Percentiles rank a stretch among this genome's conserved stretches.
Conservation (phyloP, 2,888 invertebrate genomes). For the Cerastis rubricosa region DNA sequence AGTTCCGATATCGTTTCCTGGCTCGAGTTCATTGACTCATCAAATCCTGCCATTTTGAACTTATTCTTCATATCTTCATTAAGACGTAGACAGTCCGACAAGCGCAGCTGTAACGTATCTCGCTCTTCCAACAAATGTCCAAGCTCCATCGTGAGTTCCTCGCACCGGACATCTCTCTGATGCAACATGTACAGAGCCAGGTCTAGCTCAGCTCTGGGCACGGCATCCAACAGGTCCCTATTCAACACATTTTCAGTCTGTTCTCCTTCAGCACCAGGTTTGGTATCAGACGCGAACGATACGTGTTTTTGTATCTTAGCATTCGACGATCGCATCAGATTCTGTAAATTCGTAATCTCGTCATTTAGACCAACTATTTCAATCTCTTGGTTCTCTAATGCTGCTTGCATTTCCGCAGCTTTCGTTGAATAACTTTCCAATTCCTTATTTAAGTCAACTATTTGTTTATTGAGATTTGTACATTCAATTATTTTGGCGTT, state of each 20-base stretch:
- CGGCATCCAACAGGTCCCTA: constrained; percentile 82
- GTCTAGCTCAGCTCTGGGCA: constrained; percentile 93
- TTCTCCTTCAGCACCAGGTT: constrained; percentile 75
- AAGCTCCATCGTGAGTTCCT: constrained; percentile 96
- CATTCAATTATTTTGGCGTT: constrained; percentile 87
- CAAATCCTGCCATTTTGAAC: constrained; percentile 75
- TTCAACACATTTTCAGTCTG: constrained; percentile 68
- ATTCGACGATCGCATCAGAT: constrained; percentile 76
- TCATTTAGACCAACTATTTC: constrained; percentile 94
- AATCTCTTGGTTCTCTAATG: constrained; percentile 93
- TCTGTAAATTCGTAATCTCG: constrained; percentile 88
- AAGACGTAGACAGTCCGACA: constrained; percentile 95
- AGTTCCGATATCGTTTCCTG: constrained; percentile 79
- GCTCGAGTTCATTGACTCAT: constrained; percentile 75
- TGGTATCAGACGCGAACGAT: constrained; percentile 86
- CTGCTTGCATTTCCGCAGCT: constrained; percentile 90
- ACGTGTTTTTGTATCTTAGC: constrained; percentile 87
- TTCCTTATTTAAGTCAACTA: constrained; percentile 89
- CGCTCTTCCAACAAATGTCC: constrained; percentile 96
- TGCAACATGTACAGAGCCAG: constrained; percentile 96
- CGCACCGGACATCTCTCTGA: constrained; percentile 96
- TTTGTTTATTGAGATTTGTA: constrained; percentile 86
- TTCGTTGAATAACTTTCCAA: constrained; percentile 90
- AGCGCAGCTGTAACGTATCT: constrained; percentile 95
- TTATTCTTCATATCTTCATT: constrained; percentile 91